Evolutionary conservation across 2,888 invertebrate genomes (phyloP).

Genomic region (Toxonevra muliebris): DNA sequence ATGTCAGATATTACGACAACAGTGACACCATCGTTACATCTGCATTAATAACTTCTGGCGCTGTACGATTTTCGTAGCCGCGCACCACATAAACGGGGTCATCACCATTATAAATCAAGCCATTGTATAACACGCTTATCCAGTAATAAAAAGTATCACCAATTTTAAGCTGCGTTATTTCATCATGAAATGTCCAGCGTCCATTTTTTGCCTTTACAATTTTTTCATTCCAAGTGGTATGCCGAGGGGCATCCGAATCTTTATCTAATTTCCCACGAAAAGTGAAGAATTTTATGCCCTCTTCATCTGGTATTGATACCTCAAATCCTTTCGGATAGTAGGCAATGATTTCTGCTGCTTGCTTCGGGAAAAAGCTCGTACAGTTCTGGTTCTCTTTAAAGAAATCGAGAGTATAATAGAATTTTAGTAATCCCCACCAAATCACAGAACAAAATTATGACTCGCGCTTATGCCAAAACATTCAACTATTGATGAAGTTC

Average conservation of each 20-base stretch:
- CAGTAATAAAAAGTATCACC: slow-evolving; percentile 80
- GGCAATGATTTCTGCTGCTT: slow-evolving; percentile 65
- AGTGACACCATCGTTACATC: no score
- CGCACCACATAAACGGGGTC: slow-evolving; percentile 54
- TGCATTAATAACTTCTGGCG: not conserved
- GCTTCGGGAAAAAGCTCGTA: no score
- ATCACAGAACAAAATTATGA: no score
- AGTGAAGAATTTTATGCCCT: slow-evolving; percentile 76
- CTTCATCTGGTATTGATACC: slow-evolving; percentile 68
- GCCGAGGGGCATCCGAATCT: slow-evolving; percentile 76
- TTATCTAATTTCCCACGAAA: slow-evolving; percentile 80
- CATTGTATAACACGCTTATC: slow-evolving; percentile 77
- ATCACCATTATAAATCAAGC: slow-evolving; percentile 73
- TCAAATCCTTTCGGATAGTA: slow-evolving; percentile 67
- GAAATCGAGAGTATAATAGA: no score
- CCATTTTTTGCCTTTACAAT: slow-evolving; percentile 71
- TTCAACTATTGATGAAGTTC: no score
- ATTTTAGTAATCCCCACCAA: no score
- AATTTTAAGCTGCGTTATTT: slow-evolving; percentile 68
- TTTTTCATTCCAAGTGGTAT: slow-evolving; percentile 73
- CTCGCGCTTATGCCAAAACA: no score
- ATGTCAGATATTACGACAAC: not conserved
- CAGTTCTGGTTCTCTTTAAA: no score
- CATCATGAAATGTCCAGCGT: slow-evolving; percentile 75
- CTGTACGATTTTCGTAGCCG: slow-evolving; percentile 35